Percentiles rank a stretch among this genome's conserved stretches.
Evolutionary conservation across 2,888 invertebrate genomes (phyloP).

Genomic region (Clivina fossor): DNA sequence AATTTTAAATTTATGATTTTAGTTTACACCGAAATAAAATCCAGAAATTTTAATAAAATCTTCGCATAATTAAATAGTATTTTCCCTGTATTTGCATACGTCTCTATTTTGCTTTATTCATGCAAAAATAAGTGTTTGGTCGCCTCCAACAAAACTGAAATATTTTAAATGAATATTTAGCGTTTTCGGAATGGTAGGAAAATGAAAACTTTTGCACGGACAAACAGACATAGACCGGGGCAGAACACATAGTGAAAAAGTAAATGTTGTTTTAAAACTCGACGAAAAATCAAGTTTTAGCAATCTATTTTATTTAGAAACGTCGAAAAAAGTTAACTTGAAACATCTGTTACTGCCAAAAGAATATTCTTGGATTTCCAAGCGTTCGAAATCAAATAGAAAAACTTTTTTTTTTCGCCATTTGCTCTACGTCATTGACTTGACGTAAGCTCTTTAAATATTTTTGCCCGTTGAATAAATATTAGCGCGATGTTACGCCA

Average conservation of each 20-base stretch:
- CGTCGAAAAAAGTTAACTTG: slow-evolving; percentile 28
- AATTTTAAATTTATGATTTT: no score
- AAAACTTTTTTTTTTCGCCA: slow-evolving; percentile 16
- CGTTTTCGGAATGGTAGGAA: background rate
- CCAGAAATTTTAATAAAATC: no score
- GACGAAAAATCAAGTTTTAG: slow-evolving; percentile 23
- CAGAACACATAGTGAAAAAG: slow-evolving; percentile 4
- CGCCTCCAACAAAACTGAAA: no score
- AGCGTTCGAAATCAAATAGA: slow-evolving; percentile 18
- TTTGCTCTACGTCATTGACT: slow-evolving; percentile 1
- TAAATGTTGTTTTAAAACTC: slow-evolving; percentile 29
- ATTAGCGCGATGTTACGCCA: no score
- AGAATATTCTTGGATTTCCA: slow-evolving; percentile 13
- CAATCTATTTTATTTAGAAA: slow-evolving; percentile 27
- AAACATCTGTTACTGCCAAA: slow-evolving; percentile 28
- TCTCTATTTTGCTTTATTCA: no score
- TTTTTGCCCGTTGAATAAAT: no score
- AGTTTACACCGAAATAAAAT: no score
- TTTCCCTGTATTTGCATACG: no score
- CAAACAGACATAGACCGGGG: background rate
- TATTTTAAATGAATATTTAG: background rate
- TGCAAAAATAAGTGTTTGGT: no score
- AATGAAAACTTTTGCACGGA: slow-evolving; percentile 1
- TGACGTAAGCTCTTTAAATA: no score
- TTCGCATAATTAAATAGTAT: no score